These are phyloP conservation scores for Acrocephalus arundinaceus DNA, from an alignment of 2,113 vertebrate genomes.

Conservation along the genomic window DNA sequence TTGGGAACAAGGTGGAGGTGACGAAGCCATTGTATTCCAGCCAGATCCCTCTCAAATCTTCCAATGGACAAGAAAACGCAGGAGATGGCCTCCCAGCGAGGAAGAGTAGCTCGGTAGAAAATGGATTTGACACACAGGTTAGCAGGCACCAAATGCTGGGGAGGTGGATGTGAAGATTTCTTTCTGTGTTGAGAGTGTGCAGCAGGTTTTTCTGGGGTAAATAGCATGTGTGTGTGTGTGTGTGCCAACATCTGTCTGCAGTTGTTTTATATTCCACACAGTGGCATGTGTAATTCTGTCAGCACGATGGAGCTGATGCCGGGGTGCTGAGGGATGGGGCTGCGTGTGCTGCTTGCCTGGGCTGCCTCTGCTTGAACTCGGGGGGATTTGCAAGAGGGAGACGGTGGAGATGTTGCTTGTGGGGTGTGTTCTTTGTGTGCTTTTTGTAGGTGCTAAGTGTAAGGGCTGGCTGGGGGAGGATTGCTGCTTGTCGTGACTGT, in stretches of 20 bases:
- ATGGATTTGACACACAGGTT: constrained; percentile 88
- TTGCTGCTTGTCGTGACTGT: neutral
- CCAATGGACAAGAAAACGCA: constrained; percentile 67
- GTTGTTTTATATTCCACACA: neutral
- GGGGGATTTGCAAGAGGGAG: neutral
- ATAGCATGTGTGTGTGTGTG: neutral
- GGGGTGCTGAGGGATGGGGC: neutral
- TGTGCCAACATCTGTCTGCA: neutral
- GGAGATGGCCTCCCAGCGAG: constrained; percentile 71
- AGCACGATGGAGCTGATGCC: neutral
- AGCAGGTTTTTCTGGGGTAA: neutral
- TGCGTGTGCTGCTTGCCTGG: neutral
- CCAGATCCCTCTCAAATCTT: constrained; percentile 82
- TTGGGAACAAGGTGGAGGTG: constrained; percentile 82
- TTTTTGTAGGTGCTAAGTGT: neutral
- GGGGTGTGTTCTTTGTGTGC: constrained; percentile 32
- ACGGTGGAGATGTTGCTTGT: neutral
- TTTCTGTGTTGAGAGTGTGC: neutral
- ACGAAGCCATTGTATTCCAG: constrained; percentile 78
- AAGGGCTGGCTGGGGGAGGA: neutral
- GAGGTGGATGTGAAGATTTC: neutral
- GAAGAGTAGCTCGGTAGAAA: constrained; percentile 70
- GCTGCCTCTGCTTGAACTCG: neutral
- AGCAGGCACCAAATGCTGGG: constrained; percentile 42
- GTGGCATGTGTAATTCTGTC: neutral